Percentiles rank a stretch among this genome's conserved stretches.
These are phyloP conservation scores for Grus americana DNA, from an alignment of 2,113 vertebrate genomes.

Conservation along the genomic window DNA sequence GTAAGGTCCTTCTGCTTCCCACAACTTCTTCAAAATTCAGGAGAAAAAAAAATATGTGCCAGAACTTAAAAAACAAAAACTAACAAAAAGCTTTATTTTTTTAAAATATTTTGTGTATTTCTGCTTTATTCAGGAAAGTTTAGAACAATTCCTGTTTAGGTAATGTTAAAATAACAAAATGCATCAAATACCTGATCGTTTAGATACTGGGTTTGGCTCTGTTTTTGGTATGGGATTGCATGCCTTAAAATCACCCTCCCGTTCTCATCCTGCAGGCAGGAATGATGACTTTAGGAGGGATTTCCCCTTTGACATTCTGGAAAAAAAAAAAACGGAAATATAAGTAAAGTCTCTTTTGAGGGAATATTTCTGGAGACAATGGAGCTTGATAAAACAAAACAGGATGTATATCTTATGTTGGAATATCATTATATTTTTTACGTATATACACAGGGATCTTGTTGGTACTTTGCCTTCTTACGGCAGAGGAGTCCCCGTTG, in stretches of 20 bases:
- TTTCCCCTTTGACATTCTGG: background rate
- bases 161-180: background rate
- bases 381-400: background rate
- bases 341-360: background rate
- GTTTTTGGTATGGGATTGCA: background rate
- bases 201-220: background rate
- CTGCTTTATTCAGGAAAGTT: background rate
- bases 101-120: background rate
- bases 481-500: background rate
- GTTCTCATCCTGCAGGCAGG: background rate
- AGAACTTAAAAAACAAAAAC: background rate
- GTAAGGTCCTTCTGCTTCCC: background rate
- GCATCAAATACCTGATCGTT: background rate
- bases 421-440: background rate
- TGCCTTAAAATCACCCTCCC: background rate
- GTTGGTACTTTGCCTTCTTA: background rate
- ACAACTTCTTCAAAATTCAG: background rate
- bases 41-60: background rate
- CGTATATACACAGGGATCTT: background rate
- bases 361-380: background rate
- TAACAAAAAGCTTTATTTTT: background rate
- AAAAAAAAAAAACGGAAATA: background rate
- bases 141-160: background rate
- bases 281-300: background rate
- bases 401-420: background rate